Conservation (phyloP, 2,888 invertebrate species). For the Drosophila colorata region DNA sequence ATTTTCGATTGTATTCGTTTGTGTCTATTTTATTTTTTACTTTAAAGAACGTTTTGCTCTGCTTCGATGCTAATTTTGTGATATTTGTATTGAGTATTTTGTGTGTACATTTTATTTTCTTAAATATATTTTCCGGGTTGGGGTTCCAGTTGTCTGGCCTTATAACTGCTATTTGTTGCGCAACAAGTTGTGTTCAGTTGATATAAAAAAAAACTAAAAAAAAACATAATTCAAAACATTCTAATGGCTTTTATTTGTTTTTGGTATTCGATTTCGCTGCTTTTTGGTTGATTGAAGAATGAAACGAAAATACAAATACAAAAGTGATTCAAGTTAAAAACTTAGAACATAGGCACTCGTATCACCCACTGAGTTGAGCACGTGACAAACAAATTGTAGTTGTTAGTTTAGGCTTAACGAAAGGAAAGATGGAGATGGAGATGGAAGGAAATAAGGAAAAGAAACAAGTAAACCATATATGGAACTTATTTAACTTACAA, state of each 20-base stretch:
- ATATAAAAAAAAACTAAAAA: slow-evolving; percentile 48
- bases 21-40: slow-evolving; percentile 6
- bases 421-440: background rate
- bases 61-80: slow-evolving; percentile 79
- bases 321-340: slow-evolving; percentile 80
- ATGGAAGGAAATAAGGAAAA: slow-evolving; percentile 5
- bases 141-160: slow-evolving; percentile 42
- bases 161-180: slow-evolving; percentile 63
- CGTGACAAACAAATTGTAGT: slow-evolving; percentile 76
- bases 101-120: slow-evolving; percentile 17
- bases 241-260: slow-evolving; percentile 32
- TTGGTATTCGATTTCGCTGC: slow-evolving; percentile 13
- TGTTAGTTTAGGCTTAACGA: slow-evolving; percentile 62
- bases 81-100: slow-evolving; percentile 72
- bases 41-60: slow-evolving; percentile 58
- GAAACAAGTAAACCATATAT: slow-evolving; percentile 2
- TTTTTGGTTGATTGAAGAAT: slow-evolving; percentile 28
- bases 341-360: slow-evolving; percentile 77
- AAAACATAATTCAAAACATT: slow-evolving; percentile 58
- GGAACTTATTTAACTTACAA: slow-evolving; percentile 26
- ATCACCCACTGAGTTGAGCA: slow-evolving; percentile 68
- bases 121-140: slow-evolving; percentile 4
- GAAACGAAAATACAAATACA: slow-evolving; percentile 54
- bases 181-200: slow-evolving; percentile 75
- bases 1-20: slow-evolving; percentile 3